Evolutionary conservation across 1,140 invertebrate species (phyloP).

Genomic region (Drosophila trapezifrons): DNA sequence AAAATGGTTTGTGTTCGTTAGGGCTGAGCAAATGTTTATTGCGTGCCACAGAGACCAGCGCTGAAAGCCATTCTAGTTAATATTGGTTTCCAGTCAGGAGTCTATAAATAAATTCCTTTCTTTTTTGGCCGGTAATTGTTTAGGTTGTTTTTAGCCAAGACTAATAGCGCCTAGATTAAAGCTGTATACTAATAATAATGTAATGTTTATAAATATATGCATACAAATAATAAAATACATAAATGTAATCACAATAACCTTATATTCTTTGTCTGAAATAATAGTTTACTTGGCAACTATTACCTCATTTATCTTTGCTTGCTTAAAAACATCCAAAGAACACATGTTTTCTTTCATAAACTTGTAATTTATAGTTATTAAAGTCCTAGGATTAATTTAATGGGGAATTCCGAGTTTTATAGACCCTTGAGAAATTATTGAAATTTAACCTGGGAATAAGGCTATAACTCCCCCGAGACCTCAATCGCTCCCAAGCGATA

Average conservation of each 20-base stretch:
- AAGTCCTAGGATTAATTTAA: not conserved
- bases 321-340: not conserved
- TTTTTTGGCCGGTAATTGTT: constrained; percentile 7
- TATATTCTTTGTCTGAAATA: not conserved
- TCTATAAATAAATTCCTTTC: constrained; percentile 28
- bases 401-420: not conserved
- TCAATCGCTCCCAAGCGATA: constrained; percentile 16
- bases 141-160: not conserved
- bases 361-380: not conserved
- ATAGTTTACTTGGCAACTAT: not conserved
- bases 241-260: not conserved
- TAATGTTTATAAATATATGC: no score
- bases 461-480: constrained; percentile 8
- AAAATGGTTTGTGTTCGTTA: constrained; percentile 29
- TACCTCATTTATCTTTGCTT: not conserved
- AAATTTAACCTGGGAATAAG: not conserved
- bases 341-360: not conserved
- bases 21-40: constrained; percentile 27
- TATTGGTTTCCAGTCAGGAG: constrained; percentile 13
- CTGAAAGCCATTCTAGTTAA: constrained; percentile 20
- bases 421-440: constrained; percentile 14
- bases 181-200: not conserved
- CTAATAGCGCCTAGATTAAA: not conserved
- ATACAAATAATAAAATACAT: not conserved
- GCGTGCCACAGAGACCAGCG: constrained; percentile 25